Percentiles rank a stretch among this genome's conserved stretches.
Evolutionary conservation across 2,888 invertebrate genomes (phyloP).

Genomic region (Nysson spinosus): DNA sequence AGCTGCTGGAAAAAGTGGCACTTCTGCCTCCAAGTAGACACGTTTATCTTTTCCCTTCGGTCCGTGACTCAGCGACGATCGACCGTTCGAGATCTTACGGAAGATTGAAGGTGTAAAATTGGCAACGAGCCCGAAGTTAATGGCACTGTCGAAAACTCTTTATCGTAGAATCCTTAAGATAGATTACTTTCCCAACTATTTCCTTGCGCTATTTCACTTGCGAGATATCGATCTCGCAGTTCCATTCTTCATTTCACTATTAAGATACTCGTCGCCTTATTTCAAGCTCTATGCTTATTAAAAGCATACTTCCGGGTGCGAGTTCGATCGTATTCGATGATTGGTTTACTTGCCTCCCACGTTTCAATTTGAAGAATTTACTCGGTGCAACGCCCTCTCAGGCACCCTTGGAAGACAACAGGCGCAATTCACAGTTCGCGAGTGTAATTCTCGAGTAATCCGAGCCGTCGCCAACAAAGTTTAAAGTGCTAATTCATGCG

Average conservation of each 20-base stretch:
- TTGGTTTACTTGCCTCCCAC: conserved; percentile 2
- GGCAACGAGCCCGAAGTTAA: conserved; percentile 31
- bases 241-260: neutral
- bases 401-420: conserved; percentile 44
- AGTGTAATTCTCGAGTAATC: conserved; percentile 40
- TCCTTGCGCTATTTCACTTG: no score
- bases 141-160: no score
- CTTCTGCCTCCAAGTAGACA: conserved; percentile 14
- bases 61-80: conserved; percentile 49
- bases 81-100: conserved; percentile 28
- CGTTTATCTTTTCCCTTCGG: conserved; percentile 49
- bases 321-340: neutral
- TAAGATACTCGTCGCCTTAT: no score
- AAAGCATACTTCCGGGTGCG: neutral
- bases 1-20: conserved; percentile 27
- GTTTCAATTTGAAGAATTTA: conserved; percentile 34
- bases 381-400: conserved; percentile 33
- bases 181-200: no score
- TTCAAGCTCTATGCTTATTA: neutral
- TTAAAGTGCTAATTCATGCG: conserved; percentile 67
- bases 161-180: no score
- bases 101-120: conserved; percentile 53
- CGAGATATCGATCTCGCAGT: neutral
- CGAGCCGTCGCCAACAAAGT: conserved; percentile 51
- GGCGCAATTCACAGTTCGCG: conserved; percentile 50